phyloP scores from a whole-genome alignment of 1,140 invertebrate genomes.

The Nylanderia fulva region DNA sequence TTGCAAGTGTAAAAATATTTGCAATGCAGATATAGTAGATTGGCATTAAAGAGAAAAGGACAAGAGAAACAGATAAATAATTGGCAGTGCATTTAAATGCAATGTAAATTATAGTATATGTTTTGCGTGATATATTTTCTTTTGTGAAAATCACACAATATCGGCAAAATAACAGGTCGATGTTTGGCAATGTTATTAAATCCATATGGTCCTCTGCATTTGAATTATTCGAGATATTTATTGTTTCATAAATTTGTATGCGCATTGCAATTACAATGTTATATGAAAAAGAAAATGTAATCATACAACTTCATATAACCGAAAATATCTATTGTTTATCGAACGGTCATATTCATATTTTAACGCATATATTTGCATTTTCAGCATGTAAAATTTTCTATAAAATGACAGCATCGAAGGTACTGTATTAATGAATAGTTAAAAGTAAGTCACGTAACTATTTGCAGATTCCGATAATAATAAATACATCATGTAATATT shows the following conservation, averaged over 20 bases:
- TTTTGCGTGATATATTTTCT: not conserved
- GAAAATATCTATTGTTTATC: constrained; percentile 16
- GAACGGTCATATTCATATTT: not conserved
- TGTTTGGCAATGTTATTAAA: constrained; percentile 10
- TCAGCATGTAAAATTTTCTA: constrained; percentile 12
- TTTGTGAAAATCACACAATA: constrained; percentile 28
- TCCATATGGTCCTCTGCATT: not conserved
- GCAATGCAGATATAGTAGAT: not conserved
- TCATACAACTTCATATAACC: not conserved
- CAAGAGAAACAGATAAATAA: not conserved
- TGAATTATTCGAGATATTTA: constrained; percentile 45
- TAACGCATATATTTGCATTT: constrained; percentile 29
- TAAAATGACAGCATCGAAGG: not conserved
- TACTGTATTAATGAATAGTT: constrained; percentile 6
- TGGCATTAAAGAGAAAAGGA: not conserved
- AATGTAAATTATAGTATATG: not conserved
- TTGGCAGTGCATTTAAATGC: constrained; percentile 2
- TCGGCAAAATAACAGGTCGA: not conserved
- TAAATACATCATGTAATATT: not conserved
- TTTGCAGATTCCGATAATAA: not conserved
- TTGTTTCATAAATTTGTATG: constrained; percentile 35
- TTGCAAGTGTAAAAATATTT: not conserved
- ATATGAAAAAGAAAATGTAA: not conserved
- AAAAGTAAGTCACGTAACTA: not conserved
- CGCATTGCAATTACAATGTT: constrained; percentile 17